These are phyloP conservation scores for Chunga burmeisteri DNA, from an alignment of 2,113 vertebrate species.

Conservation along the genomic window DNA sequence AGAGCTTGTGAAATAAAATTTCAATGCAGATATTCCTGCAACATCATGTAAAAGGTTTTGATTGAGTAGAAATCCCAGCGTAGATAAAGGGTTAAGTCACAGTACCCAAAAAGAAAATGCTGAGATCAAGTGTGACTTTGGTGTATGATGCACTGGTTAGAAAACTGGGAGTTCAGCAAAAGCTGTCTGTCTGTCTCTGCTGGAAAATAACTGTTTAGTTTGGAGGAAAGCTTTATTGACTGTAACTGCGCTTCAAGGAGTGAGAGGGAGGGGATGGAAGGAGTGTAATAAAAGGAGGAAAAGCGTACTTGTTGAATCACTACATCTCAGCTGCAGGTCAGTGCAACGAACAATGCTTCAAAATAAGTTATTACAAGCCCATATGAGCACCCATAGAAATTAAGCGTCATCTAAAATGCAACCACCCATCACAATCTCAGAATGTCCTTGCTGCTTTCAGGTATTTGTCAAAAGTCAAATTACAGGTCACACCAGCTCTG, in stretches of 20 bases:
- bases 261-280: background rate
- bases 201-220: background rate
- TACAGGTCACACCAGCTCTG: background rate
- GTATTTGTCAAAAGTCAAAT: background rate
- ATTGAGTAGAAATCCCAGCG: background rate
- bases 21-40: background rate
- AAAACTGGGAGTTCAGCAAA: background rate
- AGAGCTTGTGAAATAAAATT: background rate
- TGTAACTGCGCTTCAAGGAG: background rate
- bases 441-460: background rate
- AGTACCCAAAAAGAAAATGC: background rate
- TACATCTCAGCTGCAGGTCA: background rate
- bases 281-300: rapidly evolving
- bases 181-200: background rate
- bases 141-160: rapidly evolving
- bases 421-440: background rate
- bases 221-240: background rate
- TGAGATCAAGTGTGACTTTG: background rate
- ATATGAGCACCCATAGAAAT: rapidly evolving
- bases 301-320: rapidly evolving
- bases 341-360: background rate
- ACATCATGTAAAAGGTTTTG: background rate
- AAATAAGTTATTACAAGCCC: background rate
- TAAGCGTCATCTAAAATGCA: background rate
- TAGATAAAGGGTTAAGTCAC: background rate